Evolutionary conservation across 1,140 invertebrate species (phyloP), one percentile per base, ranked within the genome.

Genomic region (Polyergus mexicanus): DNA sequence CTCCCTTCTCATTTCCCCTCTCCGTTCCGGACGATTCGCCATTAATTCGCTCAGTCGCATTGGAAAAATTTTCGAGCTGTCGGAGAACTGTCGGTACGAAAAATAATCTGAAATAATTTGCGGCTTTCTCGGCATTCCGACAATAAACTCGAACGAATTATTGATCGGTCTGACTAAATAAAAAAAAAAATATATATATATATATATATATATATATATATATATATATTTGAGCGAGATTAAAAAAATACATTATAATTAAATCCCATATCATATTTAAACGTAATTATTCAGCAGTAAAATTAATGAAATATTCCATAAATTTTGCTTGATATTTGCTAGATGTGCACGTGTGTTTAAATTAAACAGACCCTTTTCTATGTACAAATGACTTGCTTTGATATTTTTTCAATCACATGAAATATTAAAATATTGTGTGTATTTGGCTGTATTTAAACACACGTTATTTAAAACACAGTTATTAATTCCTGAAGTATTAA

Each of bases 21-120:
- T 4, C 38, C 83, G 35, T 68, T 78, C 68, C 47, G 47, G 71
- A 84, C 41, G 56, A 65, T 76, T 84, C 44, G 81, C 63, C 32
- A 77, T 77, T 66, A 77, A 84, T 65, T 84, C 81, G 19, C 35
- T n/a, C 6, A 1, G 32, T 75, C 56, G 25, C 32, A 74, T 75
- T 56, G 38, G 41, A 38, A 84, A 84, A 84, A 44, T 65, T 51
- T 22, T 32, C 54, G 22, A 72, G 38, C 56, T 54, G 32, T 32
- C 72, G 32, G 65, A 11, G 58, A 74, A 32, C 7, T 38, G 54
- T 11, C 19, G 41, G 22, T 6, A 44, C 22, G n/a, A 54, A 83
- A 47, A 83, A 74, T 19, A 74, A 3, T 3, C 28, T 6, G 51
- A 28, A 60, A 47, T 74, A 83, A 83, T n/a, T 35, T n/a, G 54